Percentiles rank a stretch among this genome's conserved stretches.
These are phyloP conservation scores for Platanista minor DNA, from an alignment of 2,113 vertebrate species.

Conservation along the genomic window DNA sequence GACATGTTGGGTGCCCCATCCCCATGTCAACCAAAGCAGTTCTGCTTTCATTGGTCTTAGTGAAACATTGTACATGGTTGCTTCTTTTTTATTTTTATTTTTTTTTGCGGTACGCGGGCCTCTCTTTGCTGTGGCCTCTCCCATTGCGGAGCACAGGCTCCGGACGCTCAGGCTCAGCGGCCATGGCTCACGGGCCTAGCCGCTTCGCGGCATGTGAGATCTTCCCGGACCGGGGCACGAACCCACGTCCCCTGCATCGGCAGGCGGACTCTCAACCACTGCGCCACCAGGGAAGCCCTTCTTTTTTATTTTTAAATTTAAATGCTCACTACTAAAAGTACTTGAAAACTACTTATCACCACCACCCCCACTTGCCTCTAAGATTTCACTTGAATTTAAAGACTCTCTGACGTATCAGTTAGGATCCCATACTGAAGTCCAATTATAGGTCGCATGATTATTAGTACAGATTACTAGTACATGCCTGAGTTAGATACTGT, in stretches of 20 bases:
- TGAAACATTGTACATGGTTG: not conserved
- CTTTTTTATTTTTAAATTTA: not conserved
- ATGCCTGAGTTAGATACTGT: not conserved
- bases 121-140: no score
- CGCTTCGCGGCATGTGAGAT: no score
- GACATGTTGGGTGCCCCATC: not conserved
- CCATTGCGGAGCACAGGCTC: no score
- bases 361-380: not conserved
- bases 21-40: not conserved
- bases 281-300: no score
- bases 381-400: not conserved
- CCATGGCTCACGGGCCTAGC: no score
- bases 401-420: not conserved
- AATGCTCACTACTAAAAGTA: not conserved
- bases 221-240: no score
- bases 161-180: no score
- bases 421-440: not conserved
- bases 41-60: not conserved
- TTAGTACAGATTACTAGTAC: not conserved
- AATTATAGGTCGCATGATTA: not conserved
- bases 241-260: no score
- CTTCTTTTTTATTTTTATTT: not conserved
- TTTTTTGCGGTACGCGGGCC: no score
- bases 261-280: no score
- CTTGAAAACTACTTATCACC: not conserved